Evolutionary conservation across 2,797 vertebrate species (phyloP), one percentile per base, ranked within the genome.

Genomic region (Chrosomus eos): DNA sequence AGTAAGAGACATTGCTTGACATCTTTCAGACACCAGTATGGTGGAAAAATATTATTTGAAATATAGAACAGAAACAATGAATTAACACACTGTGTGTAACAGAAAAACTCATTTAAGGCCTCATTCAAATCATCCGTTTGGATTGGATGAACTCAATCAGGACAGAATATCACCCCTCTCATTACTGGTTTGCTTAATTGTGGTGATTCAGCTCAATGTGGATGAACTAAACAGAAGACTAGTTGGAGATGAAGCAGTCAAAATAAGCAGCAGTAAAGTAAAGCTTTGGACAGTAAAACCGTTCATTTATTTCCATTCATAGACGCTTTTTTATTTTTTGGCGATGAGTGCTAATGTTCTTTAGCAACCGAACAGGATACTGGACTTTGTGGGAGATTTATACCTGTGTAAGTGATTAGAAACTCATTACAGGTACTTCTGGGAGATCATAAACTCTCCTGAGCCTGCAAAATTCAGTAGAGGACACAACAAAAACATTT

Each of bases 21-120:
- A 53, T 74, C n/a, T n/a, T 62, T 73, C 28, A 45, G 55, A 51
- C 36, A 51, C 28, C 64, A 23, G 26, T 14, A 45, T 9, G 43
- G 21, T 33, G 58, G 38, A 82, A 48, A 45, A 72, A 72, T 2
- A 62, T 11, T 3, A 58, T 60, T 73, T 21, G 0, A 53, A 67
- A 40, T 7, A 1, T 26, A 70, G 5, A 53, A 70, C 33, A 83
- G 40, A 73, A n/a, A 82, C 26, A 55, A 33, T 14, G 28, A 74
- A 58, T 36, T 40, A 72, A 73, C 48, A 60, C 18, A 26, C 2
- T 6, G n/a, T 60, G n/a, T 14, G 58, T 28, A 62, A 62, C 4
- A 36, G 40, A 66, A 21, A 51, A 64, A 85, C 70, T 6, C 1
- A 28, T 64, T 60, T 79, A 66, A 83, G 67, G 67, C 75, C 68